phyloP scores from a whole-genome alignment of 1,140 invertebrate species.

The Drosophila parabipectinata region DNA sequence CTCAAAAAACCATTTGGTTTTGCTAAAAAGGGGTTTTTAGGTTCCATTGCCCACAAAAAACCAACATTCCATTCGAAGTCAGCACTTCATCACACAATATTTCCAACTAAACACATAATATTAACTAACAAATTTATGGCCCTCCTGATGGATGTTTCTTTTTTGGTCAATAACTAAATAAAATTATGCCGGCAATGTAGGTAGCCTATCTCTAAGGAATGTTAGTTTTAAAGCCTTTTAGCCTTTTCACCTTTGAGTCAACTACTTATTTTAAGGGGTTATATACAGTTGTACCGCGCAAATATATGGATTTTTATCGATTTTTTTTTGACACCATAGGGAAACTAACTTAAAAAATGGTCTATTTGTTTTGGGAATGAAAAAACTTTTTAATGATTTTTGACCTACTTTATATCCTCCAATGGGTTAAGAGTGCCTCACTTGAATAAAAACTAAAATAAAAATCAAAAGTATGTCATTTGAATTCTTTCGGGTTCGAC shows the following conservation, averaged over 20 bases:
- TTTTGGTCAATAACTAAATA: not conserved
- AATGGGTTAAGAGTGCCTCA: slow-evolving; percentile 44
- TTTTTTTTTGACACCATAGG: no score
- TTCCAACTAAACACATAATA: not conserved
- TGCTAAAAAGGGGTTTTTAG: not conserved
- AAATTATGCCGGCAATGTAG: not conserved
- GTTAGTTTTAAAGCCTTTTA: not conserved
- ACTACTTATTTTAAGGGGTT: no score
- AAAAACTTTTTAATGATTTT: not conserved
- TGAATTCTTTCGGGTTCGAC: slow-evolving; percentile 60
- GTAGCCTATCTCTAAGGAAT: not conserved
- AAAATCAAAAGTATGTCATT: slow-evolving; percentile 66
- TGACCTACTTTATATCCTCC: not conserved
- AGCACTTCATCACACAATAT: not conserved
- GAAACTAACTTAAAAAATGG: no score
- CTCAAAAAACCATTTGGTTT: not conserved
- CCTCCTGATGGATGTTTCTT: not conserved
- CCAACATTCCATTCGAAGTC: not conserved
- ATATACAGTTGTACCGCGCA: no score
- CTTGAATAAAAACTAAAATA: not conserved
- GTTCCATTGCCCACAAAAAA: not conserved
- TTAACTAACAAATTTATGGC: not conserved
- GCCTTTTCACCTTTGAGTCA: not conserved
- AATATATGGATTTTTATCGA: no score
- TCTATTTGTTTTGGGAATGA: no score